phyloP scores from a whole-genome alignment of 2,113 vertebrate genomes.

The Corythoichthys haematopterus region DNA sequence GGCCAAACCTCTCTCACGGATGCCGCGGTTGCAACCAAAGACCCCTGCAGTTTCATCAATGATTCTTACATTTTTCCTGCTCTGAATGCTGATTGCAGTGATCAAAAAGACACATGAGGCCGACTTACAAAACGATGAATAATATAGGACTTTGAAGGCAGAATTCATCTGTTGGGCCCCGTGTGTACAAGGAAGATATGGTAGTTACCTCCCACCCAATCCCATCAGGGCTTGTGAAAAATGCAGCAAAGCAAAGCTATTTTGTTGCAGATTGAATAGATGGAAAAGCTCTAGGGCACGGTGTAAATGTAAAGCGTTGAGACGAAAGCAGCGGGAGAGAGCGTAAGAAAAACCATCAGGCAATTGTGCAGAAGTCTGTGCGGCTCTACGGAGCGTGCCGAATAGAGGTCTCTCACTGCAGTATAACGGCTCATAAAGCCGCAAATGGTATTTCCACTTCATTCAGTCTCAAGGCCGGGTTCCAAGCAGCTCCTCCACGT shows the following conservation, averaged over 20 bases:
- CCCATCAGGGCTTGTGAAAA: conserved; percentile 49
- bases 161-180: conserved; percentile 34
- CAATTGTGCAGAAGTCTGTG: conserved; percentile 65
- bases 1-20: conserved; percentile 16
- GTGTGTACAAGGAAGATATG: conserved; percentile 43
- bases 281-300: conserved; percentile 63
- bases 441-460: conserved; percentile 77
- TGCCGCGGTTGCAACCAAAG: conserved; percentile 19
- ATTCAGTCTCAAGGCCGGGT: conserved; percentile 75
- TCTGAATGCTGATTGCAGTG: conserved; percentile 8
- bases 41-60: conserved; percentile 29
- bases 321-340: conserved; percentile 57
- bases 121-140: conserved; percentile 40
- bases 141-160: conserved; percentile 32
- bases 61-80: conserved; percentile 23
- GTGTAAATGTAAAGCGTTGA: conserved; percentile 66
- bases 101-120: conserved; percentile 26
- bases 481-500: conserved; percentile 72
- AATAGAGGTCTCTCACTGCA: conserved; percentile 73
- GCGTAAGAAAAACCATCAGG: conserved; percentile 71
- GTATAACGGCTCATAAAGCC: conserved; percentile 78
- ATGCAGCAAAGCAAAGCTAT: conserved; percentile 64
- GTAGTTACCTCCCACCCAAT: conserved; percentile 39
- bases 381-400: conserved; percentile 69
- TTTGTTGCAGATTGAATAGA: conserved; percentile 62